Evolutionary conservation across 2,888 invertebrate genomes (phyloP).

Genomic region (Elaeidobius kamerunicus): DNA sequence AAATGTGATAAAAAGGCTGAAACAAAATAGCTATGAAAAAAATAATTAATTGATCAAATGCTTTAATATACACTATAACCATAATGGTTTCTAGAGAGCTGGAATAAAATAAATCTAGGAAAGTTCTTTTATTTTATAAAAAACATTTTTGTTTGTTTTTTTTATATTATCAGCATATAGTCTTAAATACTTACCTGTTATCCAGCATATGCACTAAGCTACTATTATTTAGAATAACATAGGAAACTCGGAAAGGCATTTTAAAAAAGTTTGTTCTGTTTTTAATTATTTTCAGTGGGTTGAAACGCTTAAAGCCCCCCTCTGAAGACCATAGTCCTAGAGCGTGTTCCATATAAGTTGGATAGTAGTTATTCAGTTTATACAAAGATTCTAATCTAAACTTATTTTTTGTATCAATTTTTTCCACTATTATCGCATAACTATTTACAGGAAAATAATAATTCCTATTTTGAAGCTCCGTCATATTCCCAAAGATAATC

Average conservation of each 20-base stretch:
- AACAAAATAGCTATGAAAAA: too few species aligned
- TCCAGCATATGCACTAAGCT: constrained; percentile 31
- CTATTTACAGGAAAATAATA: constrained; percentile 27
- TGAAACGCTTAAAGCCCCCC: constrained; percentile 13
- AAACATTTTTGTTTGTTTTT: too few species aligned
- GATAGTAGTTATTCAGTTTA: constrained; percentile 10
- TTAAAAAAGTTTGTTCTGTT: constrained; percentile 19
- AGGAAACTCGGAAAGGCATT: constrained; percentile 23
- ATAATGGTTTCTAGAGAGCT: too few species aligned
- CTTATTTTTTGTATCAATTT: background rate
- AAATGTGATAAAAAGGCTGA: too few species aligned
- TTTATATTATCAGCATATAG: too few species aligned
- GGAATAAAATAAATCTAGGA: too few species aligned
- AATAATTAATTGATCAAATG: too few species aligned
- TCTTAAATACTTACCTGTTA: constrained; percentile 35
- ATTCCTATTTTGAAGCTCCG: background rate
- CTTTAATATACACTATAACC: too few species aligned
- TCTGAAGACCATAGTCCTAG: constrained; percentile 14
- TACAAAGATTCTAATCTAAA: constrained; percentile 11
- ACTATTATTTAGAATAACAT: constrained; percentile 25
- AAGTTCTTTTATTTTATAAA: too few species aligned
- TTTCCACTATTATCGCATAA: constrained; percentile 13
- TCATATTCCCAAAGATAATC: constrained; percentile 20
- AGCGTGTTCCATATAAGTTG: background rate
- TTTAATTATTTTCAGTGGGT: constrained; percentile 10